Evolutionary conservation across 2,113 vertebrate species (phyloP), one percentile per base, ranked within the genome.

Genomic region (Amblyornis subalaris): DNA sequence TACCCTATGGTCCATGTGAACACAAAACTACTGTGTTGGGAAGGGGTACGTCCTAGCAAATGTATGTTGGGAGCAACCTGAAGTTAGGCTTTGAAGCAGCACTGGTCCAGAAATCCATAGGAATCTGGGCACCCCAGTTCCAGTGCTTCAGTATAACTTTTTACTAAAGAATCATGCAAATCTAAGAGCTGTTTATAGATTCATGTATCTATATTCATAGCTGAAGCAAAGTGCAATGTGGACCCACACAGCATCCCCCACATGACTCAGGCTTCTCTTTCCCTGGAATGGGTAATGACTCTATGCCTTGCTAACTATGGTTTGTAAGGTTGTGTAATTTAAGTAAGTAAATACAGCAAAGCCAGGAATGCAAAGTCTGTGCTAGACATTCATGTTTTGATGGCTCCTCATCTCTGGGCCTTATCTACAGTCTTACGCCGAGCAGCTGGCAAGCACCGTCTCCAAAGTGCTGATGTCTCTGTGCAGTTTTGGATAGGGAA

Each of bases 361-460:
- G 54, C 38, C 75, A 82, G 94, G 78, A 93, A 96, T 75, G 67
- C 80, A 71, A 91, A 90, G 33, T 61, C 94, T 91, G 88, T 71
- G 47, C 66, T 85, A 83, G 87, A 94, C 45, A 3, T 91, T 80
- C 13, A 9, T 77, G 93, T 93, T 94, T 79, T 51, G 74, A 75
- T 75, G 96, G 97, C 92, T 96, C 89, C 81, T 80, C 78, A 88
- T 87, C 84, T 58, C 86, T 70, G 55, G 38, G 44, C 42, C 78
- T 97, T 97, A 97, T 97, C 97, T 97, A 57, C 70, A 88, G 89
- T 85, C 92, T 70, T 94, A 89, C 88, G 77, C 80, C 67, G 3
- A 95, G 91, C 6, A 9, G 74, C 94, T 83, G 60, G 91, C 54
- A 83, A 96, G 82, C 84, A 53, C 42, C 0, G 4, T 66, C 93